Percentiles rank a stretch among this genome's conserved stretches.
Conservation (phyloP, 2,113 vertebrate genomes). For the Stegostoma tigrinum region DNA sequence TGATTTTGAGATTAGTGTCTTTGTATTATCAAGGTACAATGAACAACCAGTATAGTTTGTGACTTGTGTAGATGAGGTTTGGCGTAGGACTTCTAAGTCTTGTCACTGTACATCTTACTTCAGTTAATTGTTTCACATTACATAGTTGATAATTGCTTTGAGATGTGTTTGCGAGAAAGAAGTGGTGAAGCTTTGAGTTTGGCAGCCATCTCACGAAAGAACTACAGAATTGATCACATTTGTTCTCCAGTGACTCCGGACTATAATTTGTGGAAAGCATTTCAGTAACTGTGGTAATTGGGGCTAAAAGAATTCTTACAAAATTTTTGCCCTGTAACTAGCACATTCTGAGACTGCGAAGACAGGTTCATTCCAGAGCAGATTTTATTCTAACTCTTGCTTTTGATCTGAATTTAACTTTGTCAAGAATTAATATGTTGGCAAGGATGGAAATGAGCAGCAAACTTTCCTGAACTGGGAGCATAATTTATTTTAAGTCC, state of each 20-base stretch:
- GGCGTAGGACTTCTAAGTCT: background rate
- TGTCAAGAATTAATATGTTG: background rate
- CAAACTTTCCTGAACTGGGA: background rate
- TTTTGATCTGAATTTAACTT: background rate
- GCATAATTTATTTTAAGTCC: background rate
- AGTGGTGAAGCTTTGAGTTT: background rate
- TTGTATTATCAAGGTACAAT: background rate
- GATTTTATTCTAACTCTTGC: background rate
- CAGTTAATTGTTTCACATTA: background rate
- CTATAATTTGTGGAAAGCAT: background rate
- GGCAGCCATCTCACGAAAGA: background rate
- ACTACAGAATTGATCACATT: background rate
- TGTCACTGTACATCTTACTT: background rate
- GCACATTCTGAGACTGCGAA: background rate
- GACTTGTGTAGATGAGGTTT: background rate
- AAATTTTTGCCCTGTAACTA: background rate
- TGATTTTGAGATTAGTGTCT: background rate
- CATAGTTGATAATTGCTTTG: background rate
- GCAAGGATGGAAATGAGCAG: background rate
- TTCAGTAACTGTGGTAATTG: background rate
- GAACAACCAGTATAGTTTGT: background rate
- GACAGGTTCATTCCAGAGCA: background rate
- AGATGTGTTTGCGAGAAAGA: background rate
- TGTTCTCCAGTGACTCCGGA: background rate
- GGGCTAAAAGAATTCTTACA: background rate